Evolutionary conservation across 2,888 invertebrate species (phyloP).

Genomic region (Gymnoscelis rufifasciata): DNA sequence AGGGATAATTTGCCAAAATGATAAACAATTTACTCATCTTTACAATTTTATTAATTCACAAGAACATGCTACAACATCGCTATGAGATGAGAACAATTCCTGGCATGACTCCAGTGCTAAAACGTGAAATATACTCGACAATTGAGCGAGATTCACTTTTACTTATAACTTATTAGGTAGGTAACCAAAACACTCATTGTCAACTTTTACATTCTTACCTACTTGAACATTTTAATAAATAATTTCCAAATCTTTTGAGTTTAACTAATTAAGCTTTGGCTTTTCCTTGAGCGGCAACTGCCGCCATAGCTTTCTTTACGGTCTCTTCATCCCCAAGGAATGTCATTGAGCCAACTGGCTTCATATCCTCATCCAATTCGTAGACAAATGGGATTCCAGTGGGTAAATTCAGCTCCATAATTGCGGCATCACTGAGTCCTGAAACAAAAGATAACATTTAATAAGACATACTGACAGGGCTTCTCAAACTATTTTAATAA

Average conservation of each 20-base stretch:
- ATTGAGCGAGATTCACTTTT: not conserved
- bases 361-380: slow-evolving; percentile 84
- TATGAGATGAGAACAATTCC: slow-evolving; percentile 9
- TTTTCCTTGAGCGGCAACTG: slow-evolving; percentile 88
- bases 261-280: slow-evolving; percentile 67
- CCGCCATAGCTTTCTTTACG: slow-evolving; percentile 86
- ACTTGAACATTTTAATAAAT: not conserved
- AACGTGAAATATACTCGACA: slow-evolving; percentile 1
- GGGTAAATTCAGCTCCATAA: slow-evolving; percentile 87
- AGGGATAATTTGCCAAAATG: slow-evolving; percentile 64
- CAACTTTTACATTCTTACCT: not conserved
- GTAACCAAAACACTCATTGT: not conserved
- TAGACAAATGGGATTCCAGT: slow-evolving; percentile 90
- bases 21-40: slow-evolving; percentile 8
- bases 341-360: slow-evolving; percentile 84
- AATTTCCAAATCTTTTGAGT: no score
- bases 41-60: slow-evolving; percentile 12
- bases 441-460: not conserved
- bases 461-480: no score
- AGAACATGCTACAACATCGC: slow-evolving; percentile 20
- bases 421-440: slow-evolving; percentile 84
- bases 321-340: slow-evolving; percentile 89
- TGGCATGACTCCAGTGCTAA: slow-evolving; percentile 16
- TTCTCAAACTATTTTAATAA: no score
- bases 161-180: not conserved